These are phyloP conservation scores for Antedon mediterranea DNA, from an alignment of 53 echinoderm and acorn worm genomes.

Conservation along the genomic window DNA sequence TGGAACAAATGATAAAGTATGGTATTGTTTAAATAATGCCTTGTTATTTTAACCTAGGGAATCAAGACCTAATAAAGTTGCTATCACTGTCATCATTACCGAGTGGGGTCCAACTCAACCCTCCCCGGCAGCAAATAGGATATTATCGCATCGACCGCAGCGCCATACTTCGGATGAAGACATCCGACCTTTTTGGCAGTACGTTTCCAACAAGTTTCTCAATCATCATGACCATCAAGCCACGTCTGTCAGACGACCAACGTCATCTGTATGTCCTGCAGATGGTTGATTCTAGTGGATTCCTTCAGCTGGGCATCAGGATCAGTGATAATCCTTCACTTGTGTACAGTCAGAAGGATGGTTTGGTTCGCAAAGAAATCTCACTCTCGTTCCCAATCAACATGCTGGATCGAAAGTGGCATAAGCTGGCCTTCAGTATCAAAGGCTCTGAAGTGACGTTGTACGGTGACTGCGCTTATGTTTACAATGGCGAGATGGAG, in stretches of 20 bases:
- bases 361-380: conserved; percentile 2
- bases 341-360: conserved; percentile 32
- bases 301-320: conserved; percentile 49
- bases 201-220: conserved; percentile 68
- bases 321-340: conserved; percentile 36
- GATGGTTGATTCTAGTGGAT: conserved; percentile 36
- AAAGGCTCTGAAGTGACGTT: conserved; percentile 29
- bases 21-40: no score
- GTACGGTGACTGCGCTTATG: conserved; percentile 49
- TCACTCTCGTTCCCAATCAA: conserved; percentile 14
- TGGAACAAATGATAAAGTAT: no score
- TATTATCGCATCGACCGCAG: conserved; percentile 21
- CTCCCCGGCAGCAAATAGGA: conserved; percentile 31
- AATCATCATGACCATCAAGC: conserved; percentile 49
- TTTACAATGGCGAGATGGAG: conserved; percentile 5
- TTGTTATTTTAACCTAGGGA: no score
- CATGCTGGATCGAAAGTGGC: conserved; percentile 34
- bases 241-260: conserved; percentile 28
- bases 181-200: conserved; percentile 21
- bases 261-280: conserved; percentile 49
- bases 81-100: conserved; percentile 37
- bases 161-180: conserved; percentile 33
- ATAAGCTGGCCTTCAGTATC: conserved; percentile 57
- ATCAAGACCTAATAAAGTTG: conserved; percentile 37
- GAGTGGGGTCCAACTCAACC: conserved; percentile 26